Evolutionary conservation across 2,888 invertebrate species (phyloP), one percentile per base, ranked within the genome.

Genomic region (Lacanobia wlatinum): DNA sequence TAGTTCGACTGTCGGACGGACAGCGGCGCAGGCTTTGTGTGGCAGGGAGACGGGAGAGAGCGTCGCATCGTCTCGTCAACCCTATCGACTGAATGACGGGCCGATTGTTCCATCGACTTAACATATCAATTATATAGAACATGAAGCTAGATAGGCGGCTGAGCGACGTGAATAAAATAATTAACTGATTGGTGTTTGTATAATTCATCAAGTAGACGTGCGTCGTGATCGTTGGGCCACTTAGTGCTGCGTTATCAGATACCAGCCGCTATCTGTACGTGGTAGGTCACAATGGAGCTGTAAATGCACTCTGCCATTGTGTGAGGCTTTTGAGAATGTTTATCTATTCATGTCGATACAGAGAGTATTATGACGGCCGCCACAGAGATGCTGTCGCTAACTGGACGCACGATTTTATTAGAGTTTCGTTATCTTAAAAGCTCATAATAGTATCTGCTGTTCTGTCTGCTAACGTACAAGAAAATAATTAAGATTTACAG

Each of bases 101-200:
- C 82, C 92, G 94, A 96, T 95, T 95, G 95, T 96, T 96, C 93
- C 91, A 90, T 89, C 89, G 94, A 93, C 95, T 95, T 95, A 94
- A 95, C 95, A 94, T 95, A 96, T 95, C 96, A 95, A 96, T 96
- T 95, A 95, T 94, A 94, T 95, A 92, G 92, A 94, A 95, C 93
- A 94, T 93, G 94, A 93, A 94, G 92, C 88, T 86, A 91, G 95
- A 95, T 96, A 95, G 93, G 91, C 91, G 87, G 83, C 92, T 93
- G 95, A 95, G 92, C 94, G 96, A 96, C 95, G 92, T 95, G 95
- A 94, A 95, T 95, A 93, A 95, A 95, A 95, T 96, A 95, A 96
- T 96, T 96, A 96, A 94, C 95, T 92, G 96, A 95, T 94, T 93
- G 94, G 95, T 95, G 94, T 96, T 95, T 96, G 95, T 96, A 95